These are phyloP conservation scores for Dromius quadrimaculatus DNA, from an alignment of 2,888 invertebrate genomes.

Conservation along the genomic window DNA sequence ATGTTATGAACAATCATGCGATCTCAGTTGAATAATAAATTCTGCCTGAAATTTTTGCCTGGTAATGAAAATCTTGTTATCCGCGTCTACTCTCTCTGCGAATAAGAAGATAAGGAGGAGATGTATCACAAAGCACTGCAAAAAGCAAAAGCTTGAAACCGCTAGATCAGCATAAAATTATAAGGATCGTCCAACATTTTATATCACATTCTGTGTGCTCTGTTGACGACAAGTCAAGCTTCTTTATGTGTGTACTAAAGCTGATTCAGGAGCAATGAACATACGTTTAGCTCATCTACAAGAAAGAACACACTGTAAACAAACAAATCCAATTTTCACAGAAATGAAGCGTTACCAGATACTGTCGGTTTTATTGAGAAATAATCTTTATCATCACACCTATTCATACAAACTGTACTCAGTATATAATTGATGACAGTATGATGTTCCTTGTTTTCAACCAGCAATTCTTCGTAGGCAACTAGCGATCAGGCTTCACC, in stretches of 20 bases:
- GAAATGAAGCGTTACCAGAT: too few species aligned
- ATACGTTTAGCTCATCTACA: conserved; percentile 21
- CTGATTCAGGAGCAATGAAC: conserved; percentile 26
- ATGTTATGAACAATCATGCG: conserved; percentile 16
- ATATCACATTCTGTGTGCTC: conserved; percentile 27
- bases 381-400: too few species aligned
- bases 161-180: conserved; percentile 47
- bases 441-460: too few species aligned
- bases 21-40: conserved; percentile 39
- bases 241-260: conserved; percentile 39
- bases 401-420: too few species aligned
- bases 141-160: conserved; percentile 7
- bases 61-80: conserved; percentile 45
- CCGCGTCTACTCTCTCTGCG: background rate
- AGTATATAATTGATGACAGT: too few species aligned
- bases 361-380: too few species aligned
- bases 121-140: conserved; percentile 4
- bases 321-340: too few species aligned
- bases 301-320: background rate
- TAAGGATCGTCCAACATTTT: conserved; percentile 45
- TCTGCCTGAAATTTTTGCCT: conserved; percentile 10
- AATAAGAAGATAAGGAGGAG: background rate
- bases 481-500: too few species aligned
- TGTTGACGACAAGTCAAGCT: conserved; percentile 45
- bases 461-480: too few species aligned